Evolutionary conservation across 1,140 invertebrate species (phyloP), one percentile per base, ranked within the genome.

Genomic region (Lasaia peninsularis): DNA sequence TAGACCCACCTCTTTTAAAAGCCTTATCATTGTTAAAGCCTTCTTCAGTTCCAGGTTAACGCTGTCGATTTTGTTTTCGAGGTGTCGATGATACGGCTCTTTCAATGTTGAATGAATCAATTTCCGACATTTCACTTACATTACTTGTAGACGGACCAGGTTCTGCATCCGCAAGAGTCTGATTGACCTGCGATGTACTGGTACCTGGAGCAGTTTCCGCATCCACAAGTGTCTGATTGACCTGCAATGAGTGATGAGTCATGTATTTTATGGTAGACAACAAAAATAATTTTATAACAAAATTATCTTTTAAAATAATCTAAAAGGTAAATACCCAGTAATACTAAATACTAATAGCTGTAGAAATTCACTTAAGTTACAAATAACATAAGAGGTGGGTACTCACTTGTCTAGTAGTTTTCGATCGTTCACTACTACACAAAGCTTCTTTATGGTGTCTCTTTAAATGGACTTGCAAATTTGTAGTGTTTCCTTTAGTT

Each of bases 101-200:
- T 12, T 37, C 34, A 12, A 37, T 37, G 34, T 11, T 12, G 34
- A 37, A 37, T 37, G 34, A 37, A 37, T 37, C 34, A 11, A 37
- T 37, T 37, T 37, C 34, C 34, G 34, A 37, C n/a, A 37, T 37
- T 12, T 37, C 12, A 37, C 34, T 37, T 37, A n/a, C 34, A 12
- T n/a, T 37, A 37, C 34, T 37, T n/a, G 34, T 37, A 37, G 34
- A 37, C 12, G 34, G 34, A 37, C n/a, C 34, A 37, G 34, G 34
- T 37, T 37, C 34, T 12, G n/a, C 34, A 37, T 37, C 34, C 34
- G n/a, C 12, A 37, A 37, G 12, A 37, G 34, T 35, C 34, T 35
- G 34, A n/a, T 11, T 35, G 12, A 35, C 11, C 12, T 35, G n/a
- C n/a, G n/a, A n/a, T n/a, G n/a, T 37, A 37, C 34, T 37, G n/a